phyloP scores from a whole-genome alignment of 2,113 vertebrate species.

The Agapornis roseicollis region DNA sequence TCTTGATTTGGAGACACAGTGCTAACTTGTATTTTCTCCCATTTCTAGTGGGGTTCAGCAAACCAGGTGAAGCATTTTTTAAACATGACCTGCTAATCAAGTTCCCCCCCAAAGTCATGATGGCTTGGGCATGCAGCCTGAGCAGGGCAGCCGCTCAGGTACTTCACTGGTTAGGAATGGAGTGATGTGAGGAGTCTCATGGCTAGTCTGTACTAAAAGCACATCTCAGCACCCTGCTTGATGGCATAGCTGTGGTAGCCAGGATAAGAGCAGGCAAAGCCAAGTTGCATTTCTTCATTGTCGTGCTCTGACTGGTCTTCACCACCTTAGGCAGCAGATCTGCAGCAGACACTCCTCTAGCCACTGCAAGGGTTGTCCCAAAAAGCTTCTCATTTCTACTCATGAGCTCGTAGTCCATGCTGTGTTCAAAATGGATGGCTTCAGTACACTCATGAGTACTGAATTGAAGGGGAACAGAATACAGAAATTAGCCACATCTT shows the following conservation, averaged over 20 bases:
- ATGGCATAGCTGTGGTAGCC: background rate
- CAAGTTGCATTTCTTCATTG: background rate
- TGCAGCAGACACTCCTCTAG: background rate
- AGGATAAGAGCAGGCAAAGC: background rate
- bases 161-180: background rate
- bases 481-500: constrained; percentile 26
- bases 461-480: background rate
- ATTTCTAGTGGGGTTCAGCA: background rate
- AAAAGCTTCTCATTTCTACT: background rate
- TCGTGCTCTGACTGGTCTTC: background rate
- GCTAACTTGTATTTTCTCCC: background rate
- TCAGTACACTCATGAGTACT: background rate
- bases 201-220: background rate
- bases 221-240: background rate
- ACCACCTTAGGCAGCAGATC: background rate
- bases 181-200: background rate
- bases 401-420: background rate
- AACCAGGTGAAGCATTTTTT: background rate
- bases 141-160: background rate
- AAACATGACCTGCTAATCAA: background rate
- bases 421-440: background rate
- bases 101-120: background rate
- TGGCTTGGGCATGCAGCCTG: background rate
- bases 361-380: background rate
- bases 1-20: background rate